A percentile compares a stretch with the other conserved stretches of the same genome.
phyloP scores from a whole-genome alignment of 2,797 vertebrate genomes.

The Macroramphosus scolopax region DNA sequence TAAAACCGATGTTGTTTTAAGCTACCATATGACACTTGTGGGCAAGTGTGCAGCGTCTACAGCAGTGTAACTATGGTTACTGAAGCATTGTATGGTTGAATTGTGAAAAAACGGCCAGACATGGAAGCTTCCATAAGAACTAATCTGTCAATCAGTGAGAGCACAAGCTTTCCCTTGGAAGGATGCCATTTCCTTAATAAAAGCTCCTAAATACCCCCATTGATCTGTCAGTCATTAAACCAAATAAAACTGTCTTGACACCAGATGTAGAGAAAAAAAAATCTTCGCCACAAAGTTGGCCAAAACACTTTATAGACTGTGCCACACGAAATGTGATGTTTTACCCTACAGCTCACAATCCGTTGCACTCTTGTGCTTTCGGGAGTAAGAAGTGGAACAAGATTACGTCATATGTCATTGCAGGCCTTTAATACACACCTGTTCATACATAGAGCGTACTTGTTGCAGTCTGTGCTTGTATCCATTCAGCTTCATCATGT shows the following conservation, averaged over 20 bases:
- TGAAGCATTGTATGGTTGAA: slow-evolving; percentile 3
- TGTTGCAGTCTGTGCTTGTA: slow-evolving; percentile 41
- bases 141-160: slow-evolving; percentile 37
- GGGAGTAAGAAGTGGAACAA: slow-evolving; percentile 64
- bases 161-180: slow-evolving; percentile 23
- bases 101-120: slow-evolving; percentile 5
- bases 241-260: slow-evolving; percentile 68
- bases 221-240: slow-evolving; percentile 66
- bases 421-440: slow-evolving; percentile 67
- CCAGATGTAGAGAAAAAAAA: slow-evolving; percentile 56
- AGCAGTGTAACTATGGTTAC: slow-evolving; percentile 9
- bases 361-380: slow-evolving; percentile 41
- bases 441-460: slow-evolving; percentile 66
- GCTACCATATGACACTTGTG: slow-evolving; percentile 49
- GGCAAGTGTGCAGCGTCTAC: slow-evolving; percentile 22
- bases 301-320: slow-evolving; percentile 60
- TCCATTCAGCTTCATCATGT: slow-evolving; percentile 39
- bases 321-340: slow-evolving; percentile 62
- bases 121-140: slow-evolving; percentile 30
- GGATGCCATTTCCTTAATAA: slow-evolving; percentile 50
- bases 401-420: slow-evolving; percentile 69
- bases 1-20: slow-evolving; percentile 49
- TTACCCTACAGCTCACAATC: slow-evolving; percentile 48
- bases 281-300: slow-evolving; percentile 38
- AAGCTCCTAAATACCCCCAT: slow-evolving; percentile 57